Conservation (phyloP, 1,140 invertebrate genomes). For the Nephotettix cincticeps region DNA sequence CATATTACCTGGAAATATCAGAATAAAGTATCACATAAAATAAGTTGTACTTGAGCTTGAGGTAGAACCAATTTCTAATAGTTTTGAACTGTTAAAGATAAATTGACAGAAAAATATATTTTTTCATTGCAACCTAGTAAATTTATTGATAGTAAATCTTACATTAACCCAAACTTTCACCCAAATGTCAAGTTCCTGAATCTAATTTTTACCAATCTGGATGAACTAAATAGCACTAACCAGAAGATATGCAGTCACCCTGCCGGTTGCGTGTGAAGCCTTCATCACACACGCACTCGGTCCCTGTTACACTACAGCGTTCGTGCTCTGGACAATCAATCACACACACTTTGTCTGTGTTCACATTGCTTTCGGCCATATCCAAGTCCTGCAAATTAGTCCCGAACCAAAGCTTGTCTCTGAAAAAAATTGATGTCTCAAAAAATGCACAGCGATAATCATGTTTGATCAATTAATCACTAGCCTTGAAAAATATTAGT, state of each 20-base stretch:
- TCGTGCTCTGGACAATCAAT: slow-evolving; percentile 13
- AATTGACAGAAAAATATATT: too few species aligned
- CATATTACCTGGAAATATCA: slow-evolving; percentile 39
- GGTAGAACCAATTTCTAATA: too few species aligned
- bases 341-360: slow-evolving; percentile 5
- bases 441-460: too few species aligned
- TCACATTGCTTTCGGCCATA: not conserved
- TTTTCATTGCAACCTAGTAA: too few species aligned
- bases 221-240: not conserved
- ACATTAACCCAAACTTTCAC: too few species aligned
- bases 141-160: too few species aligned
- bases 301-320: not conserved
- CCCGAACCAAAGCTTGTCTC: not conserved
- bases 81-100: too few species aligned
- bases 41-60: not conserved
- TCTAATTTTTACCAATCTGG: too few species aligned
- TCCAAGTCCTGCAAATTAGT: slow-evolving; percentile 9
- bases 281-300: not conserved
- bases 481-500: too few species aligned
- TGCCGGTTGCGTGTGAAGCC: slow-evolving; percentile 5
- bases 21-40: too few species aligned
- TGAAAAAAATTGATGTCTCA: not conserved
- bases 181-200: too few species aligned
- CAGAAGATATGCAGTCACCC: slow-evolving; percentile 5
- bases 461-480: too few species aligned